Conservation (phyloP, 2,888 invertebrate genomes). For the Aleiodes leptofemur region DNA sequence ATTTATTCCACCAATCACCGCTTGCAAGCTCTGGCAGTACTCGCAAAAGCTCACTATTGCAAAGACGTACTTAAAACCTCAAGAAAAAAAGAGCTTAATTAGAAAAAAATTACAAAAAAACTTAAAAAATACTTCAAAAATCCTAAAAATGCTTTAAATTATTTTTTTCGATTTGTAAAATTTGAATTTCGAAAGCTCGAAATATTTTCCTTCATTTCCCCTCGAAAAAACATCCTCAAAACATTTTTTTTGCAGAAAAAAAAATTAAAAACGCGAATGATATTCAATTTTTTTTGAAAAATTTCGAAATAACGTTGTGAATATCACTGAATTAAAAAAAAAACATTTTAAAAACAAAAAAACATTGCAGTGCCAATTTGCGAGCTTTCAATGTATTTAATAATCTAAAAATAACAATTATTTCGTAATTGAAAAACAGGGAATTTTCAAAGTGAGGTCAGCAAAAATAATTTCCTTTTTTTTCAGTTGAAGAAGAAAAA, state of each 20-base stretch:
- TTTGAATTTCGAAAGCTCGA: too few relatives aligned
- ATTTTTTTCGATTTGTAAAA: too few relatives aligned
- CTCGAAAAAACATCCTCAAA: too few relatives aligned
- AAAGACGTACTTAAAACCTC: not conserved
- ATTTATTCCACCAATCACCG: constrained; percentile 3
- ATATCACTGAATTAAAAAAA: not conserved
- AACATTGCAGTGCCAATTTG: constrained; percentile 21
- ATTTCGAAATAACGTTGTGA: too few relatives aligned
- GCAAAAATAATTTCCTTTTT: not conserved
- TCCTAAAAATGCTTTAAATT: not conserved
- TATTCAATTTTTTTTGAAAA: too few relatives aligned
- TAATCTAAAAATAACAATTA: constrained; percentile 52
- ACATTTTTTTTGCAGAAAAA: too few relatives aligned
- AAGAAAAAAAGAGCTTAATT: not conserved
- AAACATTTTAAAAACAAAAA: constrained; percentile 6
- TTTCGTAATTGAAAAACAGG: constrained; percentile 55
- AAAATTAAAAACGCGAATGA: too few relatives aligned
- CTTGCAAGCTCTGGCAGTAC: constrained; percentile 23
- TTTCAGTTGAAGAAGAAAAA: not conserved
- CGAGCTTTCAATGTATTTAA: not conserved
- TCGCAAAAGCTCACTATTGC: constrained; percentile 6
- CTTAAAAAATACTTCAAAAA: not conserved
- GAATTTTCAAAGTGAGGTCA: constrained; percentile 35
- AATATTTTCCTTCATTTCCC: too few relatives aligned
- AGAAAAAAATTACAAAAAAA: too few relatives aligned